Evolutionary conservation across 2,888 invertebrate species (phyloP).

Genomic region (Parthenolecanium corni): DNA sequence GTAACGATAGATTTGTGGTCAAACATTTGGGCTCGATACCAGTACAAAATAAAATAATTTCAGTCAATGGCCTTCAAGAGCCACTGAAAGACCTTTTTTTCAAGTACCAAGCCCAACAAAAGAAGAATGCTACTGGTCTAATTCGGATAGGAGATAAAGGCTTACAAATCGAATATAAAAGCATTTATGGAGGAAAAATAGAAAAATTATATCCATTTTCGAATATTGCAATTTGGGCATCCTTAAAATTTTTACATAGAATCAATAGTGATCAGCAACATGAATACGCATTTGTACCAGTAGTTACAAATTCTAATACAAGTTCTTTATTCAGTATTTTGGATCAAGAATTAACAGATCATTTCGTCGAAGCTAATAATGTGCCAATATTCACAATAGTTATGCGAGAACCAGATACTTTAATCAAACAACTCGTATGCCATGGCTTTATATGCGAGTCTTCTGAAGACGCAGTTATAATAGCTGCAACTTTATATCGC

Average conservation of each 20-base stretch:
- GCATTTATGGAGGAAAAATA: slow-evolving; percentile 12
- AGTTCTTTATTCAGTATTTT: slow-evolving; percentile 42
- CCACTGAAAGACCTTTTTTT: slow-evolving; percentile 63
- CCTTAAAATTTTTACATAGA: slow-evolving; percentile 69
- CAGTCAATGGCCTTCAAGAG: slow-evolving; percentile 66
- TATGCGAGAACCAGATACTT: slow-evolving; percentile 62
- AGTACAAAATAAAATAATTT: slow-evolving; percentile 61
- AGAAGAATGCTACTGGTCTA: slow-evolving; percentile 25
- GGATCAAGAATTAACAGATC: slow-evolving; percentile 30
- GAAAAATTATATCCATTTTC: slow-evolving; percentile 62
- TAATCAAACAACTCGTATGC: slow-evolving; percentile 67
- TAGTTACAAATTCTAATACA: slow-evolving; percentile 63
- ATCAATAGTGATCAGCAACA: slow-evolving; percentile 38
- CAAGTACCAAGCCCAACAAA: slow-evolving; percentile 27
- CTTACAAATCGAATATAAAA: slow-evolving; percentile 43
- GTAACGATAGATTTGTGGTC: slow-evolving; percentile 42
- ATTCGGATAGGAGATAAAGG: slow-evolving; percentile 58
- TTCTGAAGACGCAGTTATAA: slow-evolving; percentile 81
- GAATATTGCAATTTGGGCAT: slow-evolving; percentile 87
- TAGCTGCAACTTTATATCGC: slow-evolving; percentile 82
- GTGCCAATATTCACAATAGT: slow-evolving; percentile 82
- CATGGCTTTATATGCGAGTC: slow-evolving; percentile 83
- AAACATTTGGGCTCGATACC: slow-evolving; percentile 73
- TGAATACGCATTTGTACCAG: slow-evolving; percentile 68
- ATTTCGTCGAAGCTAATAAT: slow-evolving; percentile 44